Base-by-base conservation (phyloP, 2,888 invertebrate species). In the Limnephilus auricula region DNA sequence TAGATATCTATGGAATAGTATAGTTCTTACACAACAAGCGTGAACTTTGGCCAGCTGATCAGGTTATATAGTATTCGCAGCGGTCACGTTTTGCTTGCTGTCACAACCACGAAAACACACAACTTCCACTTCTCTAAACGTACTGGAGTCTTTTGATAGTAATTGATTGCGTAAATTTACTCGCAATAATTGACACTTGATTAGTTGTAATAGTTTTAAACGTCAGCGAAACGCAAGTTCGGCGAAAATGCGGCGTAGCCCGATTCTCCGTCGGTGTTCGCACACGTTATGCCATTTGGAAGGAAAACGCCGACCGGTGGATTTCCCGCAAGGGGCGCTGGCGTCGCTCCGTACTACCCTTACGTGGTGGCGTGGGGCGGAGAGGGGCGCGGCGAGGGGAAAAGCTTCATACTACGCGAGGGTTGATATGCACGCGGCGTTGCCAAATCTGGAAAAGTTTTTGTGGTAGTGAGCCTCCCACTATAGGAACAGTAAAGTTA, bases 351-450 rank as follows among this genome's bases (percentile, higher is more conserved):
- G 30, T 65, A 65, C 65, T 65, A 50, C 50, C 50, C 50, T 50
- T 50, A 50, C 50, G 50, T 50, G 5, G 50, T 65, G 65, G 65
- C 45, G 65, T 18, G 84, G 88, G 85, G 85, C 40, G 78, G 78
- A 45, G 79, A 84, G 37, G 13, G 85, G 37, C 30, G 85, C 80
- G 79, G 50, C 79, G 85, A 78, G 90, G 89, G 25, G 65, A n/a
- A 65, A 25, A 65, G 87, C 89, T 78, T 37, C 87, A 65, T 91
- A 83, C 91, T 80, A 88, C 50, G 82, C 80, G 88, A 37, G 79
- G 92, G 91, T 90, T 83, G 92, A 90, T 89, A 88, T 92, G 92
- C 92, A 92, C 82, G 93, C 91, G 92, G 90, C 92, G 93, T 93
- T 93, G 93, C 93, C 93, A 90, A 93, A 92, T 91, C 88, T 91